Percentiles rank a stretch among this genome's conserved stretches.
Conservation (phyloP, 2,888 invertebrate genomes). For the Busseola fusca region DNA sequence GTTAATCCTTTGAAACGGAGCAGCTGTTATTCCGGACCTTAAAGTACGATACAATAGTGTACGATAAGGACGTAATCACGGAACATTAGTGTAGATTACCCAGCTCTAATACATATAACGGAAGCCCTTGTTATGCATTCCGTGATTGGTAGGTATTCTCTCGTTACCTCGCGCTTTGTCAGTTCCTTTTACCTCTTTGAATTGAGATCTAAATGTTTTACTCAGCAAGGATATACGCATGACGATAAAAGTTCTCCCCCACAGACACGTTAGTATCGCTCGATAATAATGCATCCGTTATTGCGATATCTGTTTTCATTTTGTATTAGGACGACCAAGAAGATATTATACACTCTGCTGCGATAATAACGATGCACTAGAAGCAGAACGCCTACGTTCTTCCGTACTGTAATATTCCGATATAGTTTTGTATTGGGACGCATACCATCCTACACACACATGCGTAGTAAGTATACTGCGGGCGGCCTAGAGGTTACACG, state of each 20-base stretch:
- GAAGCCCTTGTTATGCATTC: constrained; percentile 68
- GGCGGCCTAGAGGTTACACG: too few relatives aligned
- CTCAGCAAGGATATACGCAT: constrained; percentile 60
- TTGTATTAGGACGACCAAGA: background rate
- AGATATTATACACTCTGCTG: background rate
- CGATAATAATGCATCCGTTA: background rate
- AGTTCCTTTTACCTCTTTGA: constrained; percentile 55
- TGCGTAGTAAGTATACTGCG: too few relatives aligned
- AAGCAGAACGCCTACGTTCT: background rate
- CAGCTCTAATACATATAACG: constrained; percentile 48
- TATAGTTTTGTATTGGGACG: background rate
- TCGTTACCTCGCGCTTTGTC: constrained; percentile 65
- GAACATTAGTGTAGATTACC: constrained; percentile 53
- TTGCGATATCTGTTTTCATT: background rate
- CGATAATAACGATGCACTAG: background rate
- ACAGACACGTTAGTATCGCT: background rate
- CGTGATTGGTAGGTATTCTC: constrained; percentile 65
- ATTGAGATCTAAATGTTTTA: constrained; percentile 65
- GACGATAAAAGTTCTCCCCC: constrained; percentile 45
- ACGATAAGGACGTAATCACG: constrained; percentile 45
- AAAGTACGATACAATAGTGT: constrained; percentile 22
- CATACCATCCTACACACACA: background rate
- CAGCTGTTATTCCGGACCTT: constrained; percentile 20
- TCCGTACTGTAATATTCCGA: background rate
- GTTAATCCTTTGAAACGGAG: constrained; percentile 32